These are phyloP conservation scores for chimpanzee (Pan troglodytes) DNA, from an alignment of 2,113 vertebrate genomes.

Conservation along the genomic window DNA sequence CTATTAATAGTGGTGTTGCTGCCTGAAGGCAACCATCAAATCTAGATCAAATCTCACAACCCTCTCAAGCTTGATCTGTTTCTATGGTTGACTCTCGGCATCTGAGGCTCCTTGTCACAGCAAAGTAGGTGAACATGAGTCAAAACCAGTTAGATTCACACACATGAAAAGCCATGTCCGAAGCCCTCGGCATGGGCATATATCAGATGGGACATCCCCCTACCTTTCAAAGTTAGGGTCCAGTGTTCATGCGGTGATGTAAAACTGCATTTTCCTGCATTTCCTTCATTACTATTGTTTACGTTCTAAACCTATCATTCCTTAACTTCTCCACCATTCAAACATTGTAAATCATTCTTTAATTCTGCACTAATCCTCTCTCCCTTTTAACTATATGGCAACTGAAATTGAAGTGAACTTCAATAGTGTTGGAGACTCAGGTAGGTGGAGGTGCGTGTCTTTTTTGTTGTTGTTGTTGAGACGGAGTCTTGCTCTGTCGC, in stretches of 20 bases:
- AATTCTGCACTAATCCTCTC: not conserved
- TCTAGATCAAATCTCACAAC: not conserved
- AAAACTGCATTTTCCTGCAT: not conserved
- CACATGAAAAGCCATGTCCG: not conserved
- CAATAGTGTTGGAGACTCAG: not conserved
- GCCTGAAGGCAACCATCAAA: not conserved
- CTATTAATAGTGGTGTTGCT: not conserved
- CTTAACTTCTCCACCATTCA: not conserved
- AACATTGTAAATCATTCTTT: not conserved
- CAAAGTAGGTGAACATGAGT: not conserved
- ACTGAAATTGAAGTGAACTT: not conserved
- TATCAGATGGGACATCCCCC: not conserved
- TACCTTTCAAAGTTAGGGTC: not conserved
- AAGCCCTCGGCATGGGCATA: not conserved
- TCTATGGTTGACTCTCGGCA: not conserved
- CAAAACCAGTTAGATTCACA: not conserved
- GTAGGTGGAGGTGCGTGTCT: not conserved
- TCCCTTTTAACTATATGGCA: not conserved
- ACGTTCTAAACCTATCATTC: not conserved
- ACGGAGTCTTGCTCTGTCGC: too few relatives aligned
- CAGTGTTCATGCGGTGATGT: accelerated
- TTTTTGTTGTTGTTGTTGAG: too few relatives aligned
- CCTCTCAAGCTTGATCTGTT: not conserved
- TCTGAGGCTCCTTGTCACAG: not conserved
- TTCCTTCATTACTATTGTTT: not conserved